Evolutionary conservation across 2,888 invertebrate species (phyloP).

Genomic region (Drosophila nr. fundita): DNA sequence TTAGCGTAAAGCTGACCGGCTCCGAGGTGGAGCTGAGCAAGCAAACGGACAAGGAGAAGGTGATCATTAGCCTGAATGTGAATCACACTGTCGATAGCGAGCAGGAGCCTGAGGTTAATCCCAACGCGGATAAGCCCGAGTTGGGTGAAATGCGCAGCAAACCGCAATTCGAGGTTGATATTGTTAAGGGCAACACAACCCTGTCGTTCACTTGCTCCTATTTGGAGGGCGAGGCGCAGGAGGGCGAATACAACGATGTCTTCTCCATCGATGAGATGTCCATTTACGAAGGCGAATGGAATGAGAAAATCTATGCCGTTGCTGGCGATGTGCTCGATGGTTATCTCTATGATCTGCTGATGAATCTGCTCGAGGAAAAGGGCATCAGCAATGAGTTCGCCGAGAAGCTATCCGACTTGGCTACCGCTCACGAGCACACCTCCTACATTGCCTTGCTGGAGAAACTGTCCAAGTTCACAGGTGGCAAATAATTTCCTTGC

Average conservation of each 20-base stretch:
- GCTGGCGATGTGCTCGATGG: slow-evolving; percentile 98
- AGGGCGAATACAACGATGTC: slow-evolving; percentile 93
- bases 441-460: slow-evolving; percentile 96
- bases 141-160: slow-evolving; percentile 94
- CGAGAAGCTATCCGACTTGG: slow-evolving; percentile 93
- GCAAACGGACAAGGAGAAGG: slow-evolving; percentile 88
- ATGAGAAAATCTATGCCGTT: slow-evolving; percentile 94
- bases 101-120: slow-evolving; percentile 88
- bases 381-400: slow-evolving; percentile 97
- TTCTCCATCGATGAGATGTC: slow-evolving; percentile 98
- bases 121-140: slow-evolving; percentile 89
- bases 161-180: slow-evolving; percentile 95
- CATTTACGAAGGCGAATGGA: slow-evolving; percentile 94
- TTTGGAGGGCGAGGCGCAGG: slow-evolving; percentile 87
- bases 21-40: slow-evolving; percentile 94
- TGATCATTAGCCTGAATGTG: slow-evolving; percentile 94
- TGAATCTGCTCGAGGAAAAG: slow-evolving; percentile 98
- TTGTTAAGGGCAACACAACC: slow-evolving; percentile 91
- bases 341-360: slow-evolving; percentile 96
- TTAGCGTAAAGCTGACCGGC: slow-evolving; percentile 91
- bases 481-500: slow-evolving; percentile 84
- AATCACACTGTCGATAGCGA: slow-evolving; percentile 97
- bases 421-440: slow-evolving; percentile 96
- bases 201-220: slow-evolving; percentile 95
- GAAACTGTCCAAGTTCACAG: slow-evolving; percentile 92